phyloP scores from a whole-genome alignment of 1,140 invertebrate genomes.

The honey bee (Apis mellifera) region Amel_HAv3.1 CM009938.2:6004501-6005000 shows the following conservation, averaged over 20 bases:
- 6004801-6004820: conserved; percentile 42
- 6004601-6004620: too few relatives aligned
- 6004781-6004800: conserved; percentile 41
- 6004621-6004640: too few relatives aligned
- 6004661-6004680: not conserved
- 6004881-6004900: conserved; percentile 59
- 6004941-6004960: conserved; percentile 66
- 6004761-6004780: conserved; percentile 42
- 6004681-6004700: not conserved
- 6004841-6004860: conserved; percentile 67
- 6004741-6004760: conserved; percentile 31
- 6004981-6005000: not conserved
- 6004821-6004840: conserved; percentile 64
- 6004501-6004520: too few relatives aligned
- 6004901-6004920: not conserved
- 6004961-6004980: conserved; percentile 48
- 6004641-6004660: too few relatives aligned
- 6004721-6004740: conserved; percentile 19
- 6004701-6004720: not conserved
- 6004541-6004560: too few relatives aligned
- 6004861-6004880: conserved; percentile 55
- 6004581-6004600: too few relatives aligned
- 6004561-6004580: too few relatives aligned
- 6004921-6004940: conserved; percentile 6
- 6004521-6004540: too few relatives aligned